phyloP scores from a whole-genome alignment of 2,113 vertebrate species.

The Aegithalos caudatus region DNA sequence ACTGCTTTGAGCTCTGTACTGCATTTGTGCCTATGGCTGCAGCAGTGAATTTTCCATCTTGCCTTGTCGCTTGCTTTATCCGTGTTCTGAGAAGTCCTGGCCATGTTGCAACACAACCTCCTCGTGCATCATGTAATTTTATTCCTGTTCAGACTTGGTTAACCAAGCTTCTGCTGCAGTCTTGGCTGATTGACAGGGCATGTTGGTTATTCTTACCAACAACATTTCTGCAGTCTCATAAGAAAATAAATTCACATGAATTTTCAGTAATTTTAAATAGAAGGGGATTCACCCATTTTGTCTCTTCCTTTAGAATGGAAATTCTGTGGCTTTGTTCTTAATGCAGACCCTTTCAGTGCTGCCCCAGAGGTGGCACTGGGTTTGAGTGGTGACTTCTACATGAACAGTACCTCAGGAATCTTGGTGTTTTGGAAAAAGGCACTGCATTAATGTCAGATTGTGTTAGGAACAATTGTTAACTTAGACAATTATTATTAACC shows the following conservation, averaged over 20 bases:
- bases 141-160: not conserved
- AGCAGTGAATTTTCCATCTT: not conserved
- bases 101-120: not conserved
- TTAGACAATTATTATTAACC: not conserved
- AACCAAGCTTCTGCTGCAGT: not conserved
- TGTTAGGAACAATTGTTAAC: not conserved
- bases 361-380: not conserved
- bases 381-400: not conserved
- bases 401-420: not conserved
- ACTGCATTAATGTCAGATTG: not conserved
- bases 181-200: not conserved
- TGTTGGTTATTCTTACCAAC: not conserved
- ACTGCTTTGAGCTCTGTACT: conserved; percentile 12
- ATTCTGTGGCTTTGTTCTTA: not conserved
- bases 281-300: not conserved
- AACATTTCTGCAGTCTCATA: not conserved
- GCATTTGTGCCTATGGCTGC: conserved; percentile 9
- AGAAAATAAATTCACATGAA: not conserved
- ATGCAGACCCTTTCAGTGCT: not conserved
- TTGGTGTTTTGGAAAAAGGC: not conserved
- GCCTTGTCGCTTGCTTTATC: conserved; percentile 5
- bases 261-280: not conserved
- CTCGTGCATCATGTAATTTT: not conserved
- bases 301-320: not conserved
- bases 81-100: not conserved